A percentile compares a stretch with the other conserved stretches of the same genome.
Conservation (phyloP, 2,113 vertebrate genomes). For the Etheostoma cragini region DNA sequence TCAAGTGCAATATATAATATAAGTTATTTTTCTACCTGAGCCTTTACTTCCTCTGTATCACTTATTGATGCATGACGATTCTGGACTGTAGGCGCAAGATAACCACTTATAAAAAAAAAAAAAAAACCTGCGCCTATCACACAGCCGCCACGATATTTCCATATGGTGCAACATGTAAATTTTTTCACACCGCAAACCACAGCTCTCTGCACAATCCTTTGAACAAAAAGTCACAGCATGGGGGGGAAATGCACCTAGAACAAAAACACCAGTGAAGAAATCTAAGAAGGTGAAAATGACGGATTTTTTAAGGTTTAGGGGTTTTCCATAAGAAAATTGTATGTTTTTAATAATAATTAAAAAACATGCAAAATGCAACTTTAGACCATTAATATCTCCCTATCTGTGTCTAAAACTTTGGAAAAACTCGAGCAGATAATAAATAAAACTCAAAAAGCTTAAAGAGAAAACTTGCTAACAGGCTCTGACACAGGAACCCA, state of each 20-base stretch:
- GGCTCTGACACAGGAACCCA: no score
- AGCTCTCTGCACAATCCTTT: not conserved
- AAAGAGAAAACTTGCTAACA: no score
- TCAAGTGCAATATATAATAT: no score
- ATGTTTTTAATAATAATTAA: no score
- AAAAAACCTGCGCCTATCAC: not conserved
- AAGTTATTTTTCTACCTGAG: not conserved
- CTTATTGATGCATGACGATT: not conserved
- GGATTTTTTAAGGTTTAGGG: no score
- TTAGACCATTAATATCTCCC: no score
- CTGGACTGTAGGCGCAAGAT: not conserved
- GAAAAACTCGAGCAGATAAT: no score
- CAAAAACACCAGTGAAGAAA: not conserved
- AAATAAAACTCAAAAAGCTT: no score
- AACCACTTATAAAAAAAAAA: not conserved
- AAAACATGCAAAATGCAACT: no score
- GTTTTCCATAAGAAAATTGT: no score
- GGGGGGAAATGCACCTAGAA: not conserved
- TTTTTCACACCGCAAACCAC: not conserved
- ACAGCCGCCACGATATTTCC: not conserved
- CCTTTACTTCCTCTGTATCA: not conserved
- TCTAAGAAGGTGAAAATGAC: not conserved
- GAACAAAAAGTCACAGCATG: not conserved
- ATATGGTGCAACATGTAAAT: slow-evolving; percentile 8
- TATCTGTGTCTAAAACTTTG: no score